Conservation (phyloP, 92 coral and sea anemone genomes). For the Epizoanthus rinbou region DNA sequence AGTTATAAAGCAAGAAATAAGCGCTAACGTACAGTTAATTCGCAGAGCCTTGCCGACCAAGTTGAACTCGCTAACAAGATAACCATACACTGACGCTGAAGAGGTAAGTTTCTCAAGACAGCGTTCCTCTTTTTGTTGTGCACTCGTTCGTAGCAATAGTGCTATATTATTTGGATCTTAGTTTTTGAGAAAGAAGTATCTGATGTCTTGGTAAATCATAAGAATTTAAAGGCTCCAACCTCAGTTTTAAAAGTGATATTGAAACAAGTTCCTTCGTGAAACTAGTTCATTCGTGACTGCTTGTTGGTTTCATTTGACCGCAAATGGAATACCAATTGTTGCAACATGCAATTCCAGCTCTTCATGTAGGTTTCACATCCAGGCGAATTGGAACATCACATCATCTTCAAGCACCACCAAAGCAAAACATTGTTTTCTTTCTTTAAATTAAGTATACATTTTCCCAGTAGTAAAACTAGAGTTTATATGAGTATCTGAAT, state of each 20-base stretch:
- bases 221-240: background rate
- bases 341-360: background rate
- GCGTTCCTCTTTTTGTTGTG: background rate
- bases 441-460: background rate
- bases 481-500: background rate
- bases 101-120: background rate
- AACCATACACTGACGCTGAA: background rate
- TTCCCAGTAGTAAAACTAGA: background rate
- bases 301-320: background rate
- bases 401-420: background rate
- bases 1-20: background rate
- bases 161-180: background rate
- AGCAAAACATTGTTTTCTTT: background rate
- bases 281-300: conserved; percentile 4
- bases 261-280: background rate
- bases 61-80: background rate
- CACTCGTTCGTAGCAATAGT: background rate
- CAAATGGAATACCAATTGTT: background rate
- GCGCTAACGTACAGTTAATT: background rate
- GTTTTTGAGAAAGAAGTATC: background rate
- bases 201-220: background rate
- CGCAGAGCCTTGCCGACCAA: background rate
- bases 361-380: conserved; percentile 4
- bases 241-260: background rate
- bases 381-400: background rate